phyloP scores from a whole-genome alignment of 2,113 vertebrate genomes.

The Megaptera novaeangliae region DNA sequence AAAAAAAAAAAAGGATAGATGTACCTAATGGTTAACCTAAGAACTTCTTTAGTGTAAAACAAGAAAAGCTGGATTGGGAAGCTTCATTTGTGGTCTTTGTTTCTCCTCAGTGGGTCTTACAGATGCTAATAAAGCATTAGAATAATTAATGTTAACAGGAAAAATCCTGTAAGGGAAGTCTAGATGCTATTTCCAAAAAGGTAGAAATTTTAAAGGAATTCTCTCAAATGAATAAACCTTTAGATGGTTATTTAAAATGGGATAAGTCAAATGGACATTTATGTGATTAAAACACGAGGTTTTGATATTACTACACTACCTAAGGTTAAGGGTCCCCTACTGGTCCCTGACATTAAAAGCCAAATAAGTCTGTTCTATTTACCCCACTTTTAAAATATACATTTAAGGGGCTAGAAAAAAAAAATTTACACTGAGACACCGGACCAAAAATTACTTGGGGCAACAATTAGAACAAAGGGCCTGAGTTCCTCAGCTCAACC shows the following conservation, averaged over 20 bases:
- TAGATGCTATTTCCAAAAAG: not conserved
- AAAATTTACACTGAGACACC: not conserved
- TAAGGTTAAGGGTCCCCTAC: not conserved
- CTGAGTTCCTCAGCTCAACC: not conserved
- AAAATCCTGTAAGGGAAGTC: not conserved
- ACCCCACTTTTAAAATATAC: not conserved
- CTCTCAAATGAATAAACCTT: not conserved
- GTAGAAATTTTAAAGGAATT: not conserved
- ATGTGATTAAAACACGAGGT: not conserved
- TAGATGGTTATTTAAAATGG: not conserved
- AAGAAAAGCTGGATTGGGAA: not conserved
- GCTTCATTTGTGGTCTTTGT: not conserved
- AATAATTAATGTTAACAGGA: not conserved
- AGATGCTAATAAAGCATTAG: not conserved
- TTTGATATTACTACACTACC: not conserved
- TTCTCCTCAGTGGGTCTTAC: not conserved
- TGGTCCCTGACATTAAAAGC: not conserved
- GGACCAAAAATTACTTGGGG: not conserved
- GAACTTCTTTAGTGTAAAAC: not conserved
- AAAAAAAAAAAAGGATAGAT: not conserved
- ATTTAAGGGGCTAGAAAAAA: not conserved
- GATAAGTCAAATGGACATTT: not conserved
- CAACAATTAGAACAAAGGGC: not conserved
- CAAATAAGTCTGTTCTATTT: not conserved
- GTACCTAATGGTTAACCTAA: not conserved